Base-by-base conservation (phyloP, 2,113 vertebrate species). In the Climacteris rufus region DNA sequence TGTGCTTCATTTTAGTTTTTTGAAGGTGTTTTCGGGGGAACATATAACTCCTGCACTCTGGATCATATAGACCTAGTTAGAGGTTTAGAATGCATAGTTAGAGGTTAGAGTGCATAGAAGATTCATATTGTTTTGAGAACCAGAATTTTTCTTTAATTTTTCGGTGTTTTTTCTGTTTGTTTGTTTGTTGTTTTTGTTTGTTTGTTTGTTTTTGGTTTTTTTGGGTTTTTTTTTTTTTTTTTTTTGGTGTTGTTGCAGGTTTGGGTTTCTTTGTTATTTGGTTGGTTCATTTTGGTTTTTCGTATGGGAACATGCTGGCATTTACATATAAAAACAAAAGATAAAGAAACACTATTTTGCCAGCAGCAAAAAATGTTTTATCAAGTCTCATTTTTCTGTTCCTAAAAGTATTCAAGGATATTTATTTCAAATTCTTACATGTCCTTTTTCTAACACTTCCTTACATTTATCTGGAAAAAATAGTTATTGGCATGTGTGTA, bases 241-340 rank as follows among this genome's bases (percentile, higher is more conserved):
- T 17, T 14, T 39, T 27, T 59, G 44, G 45, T 37, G 8, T 2
- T 37, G 5, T 20, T 52, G 25, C 11, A 2, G 2, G 16, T 42
- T 86, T 50, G 17, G 7, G 7, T 35, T 76, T 42, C 33, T 40
- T 61, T 9, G 5, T 47, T 49, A 4, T 2, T 49, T 59, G 5
- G 3, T 49, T 59, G 25, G 1, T 20, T 83, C 7, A 15, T 24
- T 52, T 35, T 25, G 4, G 11, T 42, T 12, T 47, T 61, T 50
- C 6, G 1, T 20, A 45, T 23, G 11, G 9, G 12, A 82, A 50
- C 3, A 15, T 59, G 6, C 3, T 57, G 24, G 3, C 0, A 37
- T 71, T 71, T 44, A 20, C 1, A 44, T 22, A 33, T 37, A 50
- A n/a, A 52, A 61, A 39, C 5, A n/a, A 66, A 23, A 39, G 13